Percentiles rank a stretch among this genome's conserved stretches.
Conservation (phyloP, 92 coral and sea anemone genomes). For the Meandrina meandrites region DNA sequence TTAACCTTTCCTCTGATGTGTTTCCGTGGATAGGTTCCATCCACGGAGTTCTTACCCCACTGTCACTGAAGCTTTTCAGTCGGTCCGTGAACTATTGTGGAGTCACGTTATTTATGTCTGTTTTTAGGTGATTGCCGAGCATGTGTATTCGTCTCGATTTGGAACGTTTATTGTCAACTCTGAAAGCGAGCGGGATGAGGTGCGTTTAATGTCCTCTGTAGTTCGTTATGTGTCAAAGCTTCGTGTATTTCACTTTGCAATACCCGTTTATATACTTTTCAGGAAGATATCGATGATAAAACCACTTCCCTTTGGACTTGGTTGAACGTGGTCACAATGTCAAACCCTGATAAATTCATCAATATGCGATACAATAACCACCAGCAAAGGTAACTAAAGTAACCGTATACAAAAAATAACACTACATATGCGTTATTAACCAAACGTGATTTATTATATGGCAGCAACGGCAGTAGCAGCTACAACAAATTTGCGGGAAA, state of each 20-base stretch:
- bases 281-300: conserved; percentile 71
- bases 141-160: conserved; percentile 93
- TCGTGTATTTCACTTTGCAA: background rate
- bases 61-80: no score
- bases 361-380: conserved; percentile 68
- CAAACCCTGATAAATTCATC: conserved; percentile 80
- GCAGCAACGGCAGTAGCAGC: no score
- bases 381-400: conserved; percentile 18
- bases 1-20: no score
- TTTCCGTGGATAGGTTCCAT: no score
- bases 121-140: conserved; percentile 86
- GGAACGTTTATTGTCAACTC: conserved; percentile 93
- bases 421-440: no score
- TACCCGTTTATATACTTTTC: background rate
- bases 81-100: background rate
- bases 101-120: background rate
- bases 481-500: no score
- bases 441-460: no score
- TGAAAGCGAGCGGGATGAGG: conserved; percentile 61
- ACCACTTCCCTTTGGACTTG: conserved; percentile 94
- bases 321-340: conserved; percentile 84
- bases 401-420: no score
- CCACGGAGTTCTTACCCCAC: no score
- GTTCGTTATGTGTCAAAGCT: background rate
- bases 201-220: background rate